Percentiles rank a stretch among this genome's conserved stretches.
These are phyloP conservation scores for Anguilla marmorata DNA, from an alignment of 2,797 vertebrate species.

Conservation along the genomic window DNA sequence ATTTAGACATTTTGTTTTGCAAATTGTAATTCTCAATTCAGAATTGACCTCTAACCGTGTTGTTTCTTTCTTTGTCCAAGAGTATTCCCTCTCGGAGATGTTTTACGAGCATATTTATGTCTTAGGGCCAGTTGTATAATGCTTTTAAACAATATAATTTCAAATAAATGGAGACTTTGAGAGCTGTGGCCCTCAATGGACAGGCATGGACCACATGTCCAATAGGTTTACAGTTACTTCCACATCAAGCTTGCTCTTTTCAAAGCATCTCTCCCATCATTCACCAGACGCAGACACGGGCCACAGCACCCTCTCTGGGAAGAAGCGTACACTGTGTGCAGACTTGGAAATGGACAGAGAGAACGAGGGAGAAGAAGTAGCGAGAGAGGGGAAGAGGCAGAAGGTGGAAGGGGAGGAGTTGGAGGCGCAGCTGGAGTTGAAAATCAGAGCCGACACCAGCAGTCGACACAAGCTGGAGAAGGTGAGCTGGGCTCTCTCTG, in stretches of 20 bases:
- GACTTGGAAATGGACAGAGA: neutral
- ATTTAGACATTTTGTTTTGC: neutral
- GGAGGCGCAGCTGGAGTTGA: conserved; percentile 79
- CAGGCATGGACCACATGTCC: neutral
- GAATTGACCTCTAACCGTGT: no score
- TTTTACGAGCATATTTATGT: no score
- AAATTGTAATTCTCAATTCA: no score
- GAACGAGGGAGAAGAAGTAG: conserved; percentile 36
- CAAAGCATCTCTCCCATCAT: neutral
- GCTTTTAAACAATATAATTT: neutral
- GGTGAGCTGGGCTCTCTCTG: conserved; percentile 54
- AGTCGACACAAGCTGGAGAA: conserved; percentile 75
- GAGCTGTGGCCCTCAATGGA: neutral
- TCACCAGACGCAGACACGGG: conserved; percentile 14
- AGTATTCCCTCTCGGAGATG: no score
- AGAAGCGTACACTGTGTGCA: conserved; percentile 30
- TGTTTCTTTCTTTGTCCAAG: no score
- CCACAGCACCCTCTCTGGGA: neutral
- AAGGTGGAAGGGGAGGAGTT: conserved; percentile 67
- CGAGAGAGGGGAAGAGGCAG: conserved; percentile 38
- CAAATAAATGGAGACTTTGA: neutral
- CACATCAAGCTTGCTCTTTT: neutral
- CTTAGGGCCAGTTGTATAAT: no score
- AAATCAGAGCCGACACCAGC: conserved; percentile 72
- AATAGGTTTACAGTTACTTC: neutral